These are phyloP conservation scores for Eilema sororculum DNA, from an alignment of 2,888 invertebrate genomes.

Conservation along the genomic window DNA sequence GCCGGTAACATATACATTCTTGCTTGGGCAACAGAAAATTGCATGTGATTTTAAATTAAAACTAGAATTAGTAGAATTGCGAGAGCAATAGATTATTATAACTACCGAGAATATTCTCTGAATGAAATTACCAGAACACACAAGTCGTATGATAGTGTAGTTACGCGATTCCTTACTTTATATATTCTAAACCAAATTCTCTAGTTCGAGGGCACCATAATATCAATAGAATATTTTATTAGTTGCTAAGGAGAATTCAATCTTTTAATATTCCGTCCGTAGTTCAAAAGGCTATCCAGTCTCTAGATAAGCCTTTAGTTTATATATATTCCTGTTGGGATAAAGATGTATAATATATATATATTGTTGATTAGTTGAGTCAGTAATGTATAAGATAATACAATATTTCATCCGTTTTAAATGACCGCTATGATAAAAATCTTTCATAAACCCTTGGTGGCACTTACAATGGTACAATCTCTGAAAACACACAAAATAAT, in stretches of 20 bases:
- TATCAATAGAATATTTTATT: too few species aligned
- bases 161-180: not conserved
- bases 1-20: too few species aligned
- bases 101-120: too few species aligned
- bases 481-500: not conserved
- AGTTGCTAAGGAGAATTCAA: not conserved
- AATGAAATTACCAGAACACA: too few species aligned
- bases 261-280: not conserved
- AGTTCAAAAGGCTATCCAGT: not conserved
- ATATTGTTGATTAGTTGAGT: not conserved
- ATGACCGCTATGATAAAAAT: not conserved
- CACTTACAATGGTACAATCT: not conserved
- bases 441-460: conserved; percentile 11
- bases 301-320: not conserved
- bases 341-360: not conserved
- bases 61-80: too few species aligned
- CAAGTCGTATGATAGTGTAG: too few species aligned
- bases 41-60: too few species aligned
- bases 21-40: too few species aligned
- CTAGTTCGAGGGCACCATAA: not conserved
- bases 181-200: not conserved
- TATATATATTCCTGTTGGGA: not conserved
- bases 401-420: not conserved
- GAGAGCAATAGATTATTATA: too few species aligned
- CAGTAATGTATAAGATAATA: not conserved